These are phyloP conservation scores for Orthosia gracilis DNA, from an alignment of 2,888 invertebrate genomes.

Conservation along the genomic window DNA sequence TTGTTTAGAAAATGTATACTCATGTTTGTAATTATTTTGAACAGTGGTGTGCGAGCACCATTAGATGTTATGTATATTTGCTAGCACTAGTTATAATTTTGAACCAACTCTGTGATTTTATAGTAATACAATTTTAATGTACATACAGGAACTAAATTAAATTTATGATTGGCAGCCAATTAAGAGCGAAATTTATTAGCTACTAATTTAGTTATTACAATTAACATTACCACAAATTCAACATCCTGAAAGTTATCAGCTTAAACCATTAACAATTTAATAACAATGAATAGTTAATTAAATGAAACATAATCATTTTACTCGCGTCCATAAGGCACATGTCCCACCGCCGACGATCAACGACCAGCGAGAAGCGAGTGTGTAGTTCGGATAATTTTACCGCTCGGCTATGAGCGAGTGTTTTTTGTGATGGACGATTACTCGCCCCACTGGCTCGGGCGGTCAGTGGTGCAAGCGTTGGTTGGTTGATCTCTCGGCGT, in stretches of 20 bases:
- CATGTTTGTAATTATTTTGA: too few relatives aligned
- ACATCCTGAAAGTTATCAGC: not conserved
- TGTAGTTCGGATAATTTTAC: too few relatives aligned
- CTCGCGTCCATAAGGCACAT: not conserved
- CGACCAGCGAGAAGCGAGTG: too few relatives aligned
- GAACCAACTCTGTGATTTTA: not conserved
- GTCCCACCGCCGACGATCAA: too few relatives aligned
- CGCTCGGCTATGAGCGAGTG: too few relatives aligned
- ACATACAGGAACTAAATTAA: not conserved
- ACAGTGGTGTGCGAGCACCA: too few relatives aligned
- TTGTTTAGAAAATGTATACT: too few relatives aligned
- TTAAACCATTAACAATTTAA: not conserved
- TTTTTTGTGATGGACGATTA: too few relatives aligned
- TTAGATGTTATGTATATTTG: too few relatives aligned
- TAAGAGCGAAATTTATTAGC: not conserved
- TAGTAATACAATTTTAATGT: not conserved
- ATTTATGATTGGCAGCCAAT: not conserved
- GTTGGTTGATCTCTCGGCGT: too few relatives aligned
- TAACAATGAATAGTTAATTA: not conserved
- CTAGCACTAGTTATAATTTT: not conserved
- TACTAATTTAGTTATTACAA: not conserved
- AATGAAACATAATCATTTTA: not conserved
- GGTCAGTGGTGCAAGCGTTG: too few relatives aligned
- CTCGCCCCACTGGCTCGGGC: too few relatives aligned
- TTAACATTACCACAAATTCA: not conserved